Conservation (phyloP, 2,797 vertebrate genomes). For the Poecilia velifera region DNA sequence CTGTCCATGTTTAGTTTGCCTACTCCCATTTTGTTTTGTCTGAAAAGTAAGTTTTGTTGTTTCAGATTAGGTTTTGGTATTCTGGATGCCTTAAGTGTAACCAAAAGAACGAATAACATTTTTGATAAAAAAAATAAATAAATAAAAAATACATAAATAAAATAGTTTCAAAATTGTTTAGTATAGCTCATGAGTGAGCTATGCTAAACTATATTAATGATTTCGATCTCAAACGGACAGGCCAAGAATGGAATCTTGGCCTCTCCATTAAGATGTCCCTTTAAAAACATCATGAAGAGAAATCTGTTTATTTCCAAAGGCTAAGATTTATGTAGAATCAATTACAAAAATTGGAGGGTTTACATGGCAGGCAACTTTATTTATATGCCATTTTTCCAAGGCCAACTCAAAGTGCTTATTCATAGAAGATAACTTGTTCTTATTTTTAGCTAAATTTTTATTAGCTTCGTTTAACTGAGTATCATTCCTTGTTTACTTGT, state of each 20-base stretch:
- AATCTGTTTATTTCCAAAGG: not conserved
- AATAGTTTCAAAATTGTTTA: too few relatives aligned
- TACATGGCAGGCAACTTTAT: not conserved
- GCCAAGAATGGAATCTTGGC: not conserved
- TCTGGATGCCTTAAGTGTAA: not conserved
- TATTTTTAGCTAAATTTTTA: too few relatives aligned
- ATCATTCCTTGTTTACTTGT: too few relatives aligned
- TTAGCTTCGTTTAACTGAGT: too few relatives aligned
- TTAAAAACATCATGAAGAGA: not conserved
- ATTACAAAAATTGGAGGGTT: not conserved
- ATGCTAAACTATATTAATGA: not conserved
- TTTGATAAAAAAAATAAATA: not conserved
- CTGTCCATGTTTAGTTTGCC: constrained; percentile 15
- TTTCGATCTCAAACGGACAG: not conserved
- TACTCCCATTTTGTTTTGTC: not conserved
- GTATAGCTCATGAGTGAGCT: not conserved
- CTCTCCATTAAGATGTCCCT: not conserved
- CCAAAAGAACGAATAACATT: not conserved
- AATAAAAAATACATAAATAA: too few relatives aligned
- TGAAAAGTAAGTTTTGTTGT: not conserved
- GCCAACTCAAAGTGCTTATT: too few relatives aligned
- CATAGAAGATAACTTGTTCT: too few relatives aligned
- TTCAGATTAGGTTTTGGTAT: not conserved
- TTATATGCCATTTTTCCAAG: too few relatives aligned
- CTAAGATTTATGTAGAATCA: not conserved